phyloP scores from a whole-genome alignment of 2,888 invertebrate species.

The Eupithecia centaureata region DNA sequence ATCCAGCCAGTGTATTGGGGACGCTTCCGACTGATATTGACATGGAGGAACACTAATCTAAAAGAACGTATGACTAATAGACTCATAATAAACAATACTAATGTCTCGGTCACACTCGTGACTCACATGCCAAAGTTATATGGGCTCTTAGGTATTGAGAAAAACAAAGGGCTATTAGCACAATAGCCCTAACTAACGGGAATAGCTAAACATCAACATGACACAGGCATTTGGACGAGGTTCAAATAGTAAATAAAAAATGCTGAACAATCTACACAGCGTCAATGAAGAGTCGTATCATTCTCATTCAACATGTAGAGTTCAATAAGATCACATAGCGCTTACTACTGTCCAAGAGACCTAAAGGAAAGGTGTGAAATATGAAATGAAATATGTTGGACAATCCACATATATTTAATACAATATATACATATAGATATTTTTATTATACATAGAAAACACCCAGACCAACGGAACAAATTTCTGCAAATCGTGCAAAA shows the following conservation, averaged over 20 bases:
- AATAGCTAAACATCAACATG: slow-evolving; percentile 56
- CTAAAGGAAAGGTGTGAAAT: too few species aligned
- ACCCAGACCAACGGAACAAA: too few species aligned
- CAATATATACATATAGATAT: too few species aligned
- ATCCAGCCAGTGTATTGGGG: too few species aligned
- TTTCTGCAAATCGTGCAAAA: too few species aligned
- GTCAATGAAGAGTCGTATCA: slow-evolving; percentile 65
- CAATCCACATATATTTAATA: too few species aligned
- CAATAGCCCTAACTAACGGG: slow-evolving; percentile 51
- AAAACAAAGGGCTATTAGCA: slow-evolving; percentile 73
- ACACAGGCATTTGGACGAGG: slow-evolving; percentile 68
- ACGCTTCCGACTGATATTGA: too few species aligned
- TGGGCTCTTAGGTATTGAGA: slow-evolving; percentile 48
- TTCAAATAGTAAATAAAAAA: too few species aligned
- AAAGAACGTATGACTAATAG: slow-evolving; percentile 46
- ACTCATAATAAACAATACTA: slow-evolving; percentile 46
- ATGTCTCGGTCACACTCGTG: slow-evolving; percentile 53
- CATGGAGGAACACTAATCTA: too few species aligned
- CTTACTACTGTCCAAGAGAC: background rate
- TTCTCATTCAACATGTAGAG: slow-evolving; percentile 58
- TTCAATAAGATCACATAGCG: slow-evolving; percentile 54
- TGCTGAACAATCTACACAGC: too few species aligned
- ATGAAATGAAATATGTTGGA: too few species aligned
- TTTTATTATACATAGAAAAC: too few species aligned
- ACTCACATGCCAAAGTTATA: slow-evolving; percentile 48